Conservation (phyloP, 2,797 vertebrate species). For the Lepilemur ruficaudatus region DNA sequence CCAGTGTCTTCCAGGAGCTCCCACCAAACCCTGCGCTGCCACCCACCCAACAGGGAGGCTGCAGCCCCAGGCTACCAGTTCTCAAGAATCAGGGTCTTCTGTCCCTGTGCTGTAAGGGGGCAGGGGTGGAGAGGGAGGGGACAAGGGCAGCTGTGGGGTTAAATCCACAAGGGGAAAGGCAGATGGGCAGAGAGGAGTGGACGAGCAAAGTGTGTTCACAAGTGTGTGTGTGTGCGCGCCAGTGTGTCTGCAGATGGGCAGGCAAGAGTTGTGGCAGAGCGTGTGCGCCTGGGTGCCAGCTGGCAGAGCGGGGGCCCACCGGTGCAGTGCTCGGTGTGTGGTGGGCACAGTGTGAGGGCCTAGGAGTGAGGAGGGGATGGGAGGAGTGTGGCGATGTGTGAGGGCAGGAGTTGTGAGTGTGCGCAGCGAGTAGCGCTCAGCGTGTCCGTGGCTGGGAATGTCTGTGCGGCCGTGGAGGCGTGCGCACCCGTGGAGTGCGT, state of each 20-base stretch:
- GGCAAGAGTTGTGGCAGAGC: slow-evolving; percentile 71
- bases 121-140: background rate
- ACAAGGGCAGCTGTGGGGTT: background rate
- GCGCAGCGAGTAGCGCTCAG: background rate
- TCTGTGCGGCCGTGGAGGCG: background rate
- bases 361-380: background rate
- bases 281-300: slow-evolving; percentile 37
- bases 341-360: slow-evolving; percentile 29
- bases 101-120: background rate
- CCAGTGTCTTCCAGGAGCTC: background rate
- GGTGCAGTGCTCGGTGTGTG: background rate
- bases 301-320: slow-evolving; percentile 38
- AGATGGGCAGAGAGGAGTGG: slow-evolving; percentile 16
- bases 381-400: background rate
- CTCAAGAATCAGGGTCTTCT: background rate
- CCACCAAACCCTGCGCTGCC: background rate
- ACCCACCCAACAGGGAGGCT: background rate
- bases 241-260: slow-evolving; percentile 51
- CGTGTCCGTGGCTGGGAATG: background rate
- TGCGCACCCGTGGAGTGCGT: background rate
- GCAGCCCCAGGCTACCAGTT: background rate
- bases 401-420: slow-evolving; percentile 48
- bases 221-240: background rate
- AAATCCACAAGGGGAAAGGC: slow-evolving; percentile 63
- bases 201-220: slow-evolving; percentile 60